phyloP scores from a whole-genome alignment of 2,113 vertebrate genomes.

The Epinephelus cyanopodus region DNA sequence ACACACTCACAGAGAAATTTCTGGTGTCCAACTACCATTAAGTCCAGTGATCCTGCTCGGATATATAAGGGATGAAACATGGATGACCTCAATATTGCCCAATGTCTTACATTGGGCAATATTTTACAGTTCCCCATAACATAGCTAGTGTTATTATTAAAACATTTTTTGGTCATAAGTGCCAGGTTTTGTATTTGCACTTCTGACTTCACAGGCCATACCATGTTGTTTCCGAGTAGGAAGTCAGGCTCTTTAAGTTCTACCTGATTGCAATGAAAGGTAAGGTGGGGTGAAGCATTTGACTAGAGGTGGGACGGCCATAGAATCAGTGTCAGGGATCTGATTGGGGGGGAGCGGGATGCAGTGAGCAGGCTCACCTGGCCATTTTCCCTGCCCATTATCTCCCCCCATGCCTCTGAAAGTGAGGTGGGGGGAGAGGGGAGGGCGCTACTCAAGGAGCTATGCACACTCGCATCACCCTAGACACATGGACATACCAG shows the following conservation, averaged over 20 bases:
- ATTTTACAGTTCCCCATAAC: not conserved
- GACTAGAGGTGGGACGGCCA: slow-evolving; percentile 1
- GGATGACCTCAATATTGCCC: not conserved
- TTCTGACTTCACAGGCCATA: not conserved
- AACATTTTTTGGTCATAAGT: too few relatives aligned
- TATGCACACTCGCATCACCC: slow-evolving; percentile 62
- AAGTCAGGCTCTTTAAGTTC: slow-evolving; percentile 17
- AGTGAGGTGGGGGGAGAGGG: slow-evolving; percentile 58
- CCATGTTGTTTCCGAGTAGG: not conserved
- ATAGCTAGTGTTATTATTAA: not conserved
- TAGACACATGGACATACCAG: slow-evolving; percentile 67
- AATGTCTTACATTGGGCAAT: too few relatives aligned
- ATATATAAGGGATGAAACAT: not conserved
- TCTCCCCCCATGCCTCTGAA: slow-evolving; percentile 52
- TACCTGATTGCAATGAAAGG: not conserved
- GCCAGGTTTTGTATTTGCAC: not conserved
- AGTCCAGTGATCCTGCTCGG: slow-evolving; percentile 12
- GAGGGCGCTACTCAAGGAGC: slow-evolving; percentile 61
- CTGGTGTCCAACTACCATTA: not conserved
- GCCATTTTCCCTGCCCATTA: slow-evolving; percentile 39
- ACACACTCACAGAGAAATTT: not conserved
- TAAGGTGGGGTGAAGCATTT: not conserved
- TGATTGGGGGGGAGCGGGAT: slow-evolving; percentile 25
- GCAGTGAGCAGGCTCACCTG: slow-evolving; percentile 65
- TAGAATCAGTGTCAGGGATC: slow-evolving; percentile 2